A percentile compares a stretch with the other conserved stretches of the same genome.
phyloP scores from a whole-genome alignment of 1,140 invertebrate species.

The Berghia stephanieae region DNA sequence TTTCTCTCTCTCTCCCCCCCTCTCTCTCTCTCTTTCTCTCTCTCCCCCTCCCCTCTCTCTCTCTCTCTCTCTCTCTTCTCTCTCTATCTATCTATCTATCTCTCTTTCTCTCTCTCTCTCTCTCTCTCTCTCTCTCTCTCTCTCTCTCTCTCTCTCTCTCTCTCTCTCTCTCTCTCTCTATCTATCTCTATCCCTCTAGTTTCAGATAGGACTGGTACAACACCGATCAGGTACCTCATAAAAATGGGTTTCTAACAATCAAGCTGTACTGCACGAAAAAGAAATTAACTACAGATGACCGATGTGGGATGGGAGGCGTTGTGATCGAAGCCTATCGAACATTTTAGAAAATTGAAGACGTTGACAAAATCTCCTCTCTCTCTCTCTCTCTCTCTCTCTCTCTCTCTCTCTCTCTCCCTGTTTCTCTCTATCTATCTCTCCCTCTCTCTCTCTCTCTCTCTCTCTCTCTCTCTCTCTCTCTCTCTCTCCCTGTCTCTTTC shows the following conservation, averaged over 20 bases:
- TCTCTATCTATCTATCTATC: neutral
- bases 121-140: too few relatives aligned
- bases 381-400: slow-evolving; percentile 19
- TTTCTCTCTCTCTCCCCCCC: neutral
- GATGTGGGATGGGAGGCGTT: neutral
- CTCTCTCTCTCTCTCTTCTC: neutral
- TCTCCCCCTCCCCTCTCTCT: neutral
- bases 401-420: too few relatives aligned
- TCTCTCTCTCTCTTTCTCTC: neutral
- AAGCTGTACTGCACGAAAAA: slow-evolving; percentile 40
- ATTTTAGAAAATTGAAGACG: neutral
- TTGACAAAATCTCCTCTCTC: too few relatives aligned
- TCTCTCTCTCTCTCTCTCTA: neutral
- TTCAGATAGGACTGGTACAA: neutral
- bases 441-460: neutral
- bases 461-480: neutral
- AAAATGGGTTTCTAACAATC: neutral
- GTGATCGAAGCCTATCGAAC: neutral
- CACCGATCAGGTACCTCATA: neutral
- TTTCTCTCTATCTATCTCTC: too few relatives aligned
- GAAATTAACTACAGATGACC: slow-evolving; percentile 27
- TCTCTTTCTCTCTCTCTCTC: too few relatives aligned
- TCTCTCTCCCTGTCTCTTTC: too few relatives aligned
- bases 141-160: too few relatives aligned
- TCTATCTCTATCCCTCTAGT: neutral